Percentiles rank a stretch among this genome's conserved stretches.
phyloP scores from a whole-genome alignment of 2,797 vertebrate genomes.

The Tapirus indicus region DNA sequence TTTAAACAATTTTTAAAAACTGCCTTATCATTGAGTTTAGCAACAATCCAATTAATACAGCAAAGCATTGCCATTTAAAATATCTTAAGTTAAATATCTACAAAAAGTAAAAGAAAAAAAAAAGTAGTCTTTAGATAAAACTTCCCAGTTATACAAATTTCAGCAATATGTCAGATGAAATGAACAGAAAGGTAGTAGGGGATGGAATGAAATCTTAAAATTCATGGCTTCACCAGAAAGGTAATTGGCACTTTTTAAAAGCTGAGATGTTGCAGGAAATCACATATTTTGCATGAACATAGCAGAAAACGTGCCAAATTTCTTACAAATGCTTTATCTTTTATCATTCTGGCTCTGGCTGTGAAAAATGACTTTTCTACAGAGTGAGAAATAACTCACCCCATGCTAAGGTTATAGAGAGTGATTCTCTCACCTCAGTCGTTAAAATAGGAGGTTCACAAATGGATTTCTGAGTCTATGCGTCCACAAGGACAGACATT shows the following conservation, averaged over 20 bases:
- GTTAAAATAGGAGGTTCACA: not conserved
- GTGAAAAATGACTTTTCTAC: conserved; percentile 40
- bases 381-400: not conserved
- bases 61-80: not conserved
- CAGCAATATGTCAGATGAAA: conserved; percentile 23
- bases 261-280: not conserved
- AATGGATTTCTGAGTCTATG: not conserved
- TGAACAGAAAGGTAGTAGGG: not conserved
- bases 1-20: not conserved
- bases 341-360: not conserved
- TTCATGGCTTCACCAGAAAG: not conserved
- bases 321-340: not conserved
- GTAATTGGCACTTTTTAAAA: conserved; percentile 48
- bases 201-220: not conserved
- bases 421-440: not conserved
- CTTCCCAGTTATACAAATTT: conserved; percentile 14
- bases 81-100: not conserved
- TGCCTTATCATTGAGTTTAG: not conserved
- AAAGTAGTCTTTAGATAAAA: not conserved
- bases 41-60: not conserved
- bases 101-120: not conserved
- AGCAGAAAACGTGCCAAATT: conserved; percentile 22
- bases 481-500: not conserved
- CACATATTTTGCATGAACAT: conserved; percentile 39
- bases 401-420: not conserved